These are phyloP conservation scores for Chloropsis cyanopogon DNA, from an alignment of 2,113 vertebrate species.

Conservation along the genomic window DNA sequence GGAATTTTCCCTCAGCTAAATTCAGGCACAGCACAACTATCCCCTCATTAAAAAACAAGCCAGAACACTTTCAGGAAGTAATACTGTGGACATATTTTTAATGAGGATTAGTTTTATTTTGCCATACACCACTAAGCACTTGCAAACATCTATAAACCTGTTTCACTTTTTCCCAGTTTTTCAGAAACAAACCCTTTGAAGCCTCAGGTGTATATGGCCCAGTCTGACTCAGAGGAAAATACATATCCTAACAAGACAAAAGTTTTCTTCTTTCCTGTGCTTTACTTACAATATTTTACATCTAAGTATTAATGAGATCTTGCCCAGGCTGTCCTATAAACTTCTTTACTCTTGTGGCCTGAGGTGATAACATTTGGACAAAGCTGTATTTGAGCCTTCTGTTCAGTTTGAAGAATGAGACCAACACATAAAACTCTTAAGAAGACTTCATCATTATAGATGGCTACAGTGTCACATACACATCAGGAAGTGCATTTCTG, in stretches of 20 bases:
- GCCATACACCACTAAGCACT: background rate
- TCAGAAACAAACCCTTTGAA: background rate
- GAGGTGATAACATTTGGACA: background rate
- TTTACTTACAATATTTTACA: background rate
- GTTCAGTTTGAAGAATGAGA: background rate
- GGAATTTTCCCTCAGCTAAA: background rate
- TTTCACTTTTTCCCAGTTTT: background rate
- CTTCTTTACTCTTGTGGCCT: background rate
- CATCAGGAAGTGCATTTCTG: background rate
- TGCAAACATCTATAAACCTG: background rate
- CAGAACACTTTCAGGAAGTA: background rate
- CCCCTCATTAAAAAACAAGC: background rate
- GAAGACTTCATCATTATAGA: background rate
- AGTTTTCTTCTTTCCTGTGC: background rate
- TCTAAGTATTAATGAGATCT: background rate
- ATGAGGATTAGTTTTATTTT: background rate
- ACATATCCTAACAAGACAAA: background rate
- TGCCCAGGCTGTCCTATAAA: background rate
- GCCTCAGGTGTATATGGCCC: background rate
- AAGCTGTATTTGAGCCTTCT: background rate
- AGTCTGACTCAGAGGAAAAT: background rate
- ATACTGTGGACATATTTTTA: background rate
- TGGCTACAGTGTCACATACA: background rate
- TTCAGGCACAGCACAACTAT: background rate
- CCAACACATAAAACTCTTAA: background rate